Conservation (phyloP, 2,888 invertebrate species). For the Dicycla oo region DNA sequence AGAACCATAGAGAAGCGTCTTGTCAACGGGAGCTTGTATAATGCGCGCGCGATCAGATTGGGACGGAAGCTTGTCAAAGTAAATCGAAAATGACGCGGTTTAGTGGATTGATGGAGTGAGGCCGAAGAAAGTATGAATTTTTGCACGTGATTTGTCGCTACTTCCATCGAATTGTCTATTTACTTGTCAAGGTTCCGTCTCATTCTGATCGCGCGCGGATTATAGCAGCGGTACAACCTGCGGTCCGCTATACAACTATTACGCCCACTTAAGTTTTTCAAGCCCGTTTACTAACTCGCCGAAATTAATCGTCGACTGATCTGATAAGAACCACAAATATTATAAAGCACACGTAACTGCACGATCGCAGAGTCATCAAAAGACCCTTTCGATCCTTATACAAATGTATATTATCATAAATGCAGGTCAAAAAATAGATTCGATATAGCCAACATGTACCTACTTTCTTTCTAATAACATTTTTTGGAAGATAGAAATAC, state of each 20-base stretch:
- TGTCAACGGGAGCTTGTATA: no score
- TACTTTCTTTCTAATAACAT: neutral
- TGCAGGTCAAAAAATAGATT: constrained; percentile 26
- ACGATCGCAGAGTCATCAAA: neutral
- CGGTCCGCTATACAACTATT: neutral
- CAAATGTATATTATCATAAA: constrained; percentile 19
- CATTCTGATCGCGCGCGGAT: no score
- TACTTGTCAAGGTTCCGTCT: no score
- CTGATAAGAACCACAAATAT: neutral
- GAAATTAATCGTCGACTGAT: neutral
- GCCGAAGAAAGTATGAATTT: no score
- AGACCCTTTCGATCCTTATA: constrained; percentile 8
- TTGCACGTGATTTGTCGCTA: no score
- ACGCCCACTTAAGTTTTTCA: neutral
- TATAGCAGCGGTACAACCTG: neutral
- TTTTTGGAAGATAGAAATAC: constrained; percentile 3
- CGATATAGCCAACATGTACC: constrained; percentile 1
- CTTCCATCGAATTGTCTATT: no score
- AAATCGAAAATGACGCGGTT: no score
- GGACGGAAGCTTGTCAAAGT: no score
- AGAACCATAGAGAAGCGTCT: no score
- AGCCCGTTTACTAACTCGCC: neutral
- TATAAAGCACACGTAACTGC: constrained; percentile 6
- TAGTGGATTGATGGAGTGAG: no score
- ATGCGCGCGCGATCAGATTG: no score